Base-by-base conservation (phyloP, 2,888 invertebrate species). In the Lasius platythorax region DNA sequence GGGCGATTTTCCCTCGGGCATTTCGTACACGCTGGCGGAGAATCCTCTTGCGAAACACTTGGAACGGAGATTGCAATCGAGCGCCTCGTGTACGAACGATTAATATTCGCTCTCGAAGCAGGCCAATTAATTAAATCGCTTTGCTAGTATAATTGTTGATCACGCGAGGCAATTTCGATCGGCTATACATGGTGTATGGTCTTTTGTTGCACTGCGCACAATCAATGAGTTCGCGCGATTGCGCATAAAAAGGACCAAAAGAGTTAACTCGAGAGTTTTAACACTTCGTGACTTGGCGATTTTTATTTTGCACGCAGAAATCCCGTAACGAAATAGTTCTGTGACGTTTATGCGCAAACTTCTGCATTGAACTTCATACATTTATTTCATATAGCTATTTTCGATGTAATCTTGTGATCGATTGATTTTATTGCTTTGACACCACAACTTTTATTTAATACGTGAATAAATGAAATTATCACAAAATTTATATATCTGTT, bases 71-170 rank as follows among this genome's bases (percentile, higher is more conserved):
- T 91, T 72, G 70, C 83, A 89, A 91, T 90, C 91, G 85, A 40
- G 72, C 40, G 68, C 61, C 63, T 73, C 73, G 75, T 74, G 73
- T 79, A 88, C 84, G 76, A 82, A 83, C 88, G 87, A 92, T 92
- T 92, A 92, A 92, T 92, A 92, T 92, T 91, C 91, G 88, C 86
- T 75, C 70, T 82, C 83, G 82, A 88, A 74, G 85, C 81, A 86
- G 88, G 84, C 84, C 91, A 86, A 92, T 91, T 92, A 92, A 92
- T 92, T 91, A 90, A 85, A 79, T 82, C 81, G 76, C 68, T 85
- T 43, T 82, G 83, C 86, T 86, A 74, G 88, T 82, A 75, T 82
- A 75, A 85, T 61, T 85, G 89, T 91, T 91, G 88, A 91, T 92
- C 91, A 91, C 88, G 90, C 89, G 84, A 91, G 84, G 70, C 84